phyloP scores from a whole-genome alignment of 92 coral and sea anemone genomes.

The Siderastrea radians region DNA sequence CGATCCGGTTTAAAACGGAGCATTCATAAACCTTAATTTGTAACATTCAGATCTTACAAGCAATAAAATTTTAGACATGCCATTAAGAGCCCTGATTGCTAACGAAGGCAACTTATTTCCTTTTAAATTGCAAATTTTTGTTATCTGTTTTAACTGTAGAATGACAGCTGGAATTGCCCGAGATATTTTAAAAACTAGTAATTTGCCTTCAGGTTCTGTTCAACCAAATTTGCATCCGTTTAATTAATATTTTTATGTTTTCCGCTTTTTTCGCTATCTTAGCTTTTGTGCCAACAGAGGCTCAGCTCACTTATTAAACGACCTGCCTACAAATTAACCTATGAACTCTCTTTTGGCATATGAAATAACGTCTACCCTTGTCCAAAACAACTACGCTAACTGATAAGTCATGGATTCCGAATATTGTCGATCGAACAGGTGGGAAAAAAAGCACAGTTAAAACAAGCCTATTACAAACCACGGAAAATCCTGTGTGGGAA shows the following conservation, averaged over 20 bases:
- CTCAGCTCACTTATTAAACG: neutral
- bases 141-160: constrained; percentile 3
- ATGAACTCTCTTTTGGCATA: neutral
- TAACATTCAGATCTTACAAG: neutral
- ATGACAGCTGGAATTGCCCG: constrained; percentile 17
- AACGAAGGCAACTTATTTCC: neutral
- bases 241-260: neutral
- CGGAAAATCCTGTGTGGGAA: neutral
- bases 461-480: neutral
- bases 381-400: neutral
- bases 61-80: neutral
- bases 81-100: neutral
- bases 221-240: constrained; percentile 10
- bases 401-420: neutral
- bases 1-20: neutral
- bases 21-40: neutral
- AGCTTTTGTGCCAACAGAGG: neutral
- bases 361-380: neutral
- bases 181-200: constrained; percentile 19
- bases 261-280: neutral
- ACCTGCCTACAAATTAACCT: neutral
- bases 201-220: neutral
- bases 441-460: neutral
- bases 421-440: neutral
- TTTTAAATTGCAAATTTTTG: constrained; percentile 11